phyloP scores from a whole-genome alignment of 37 sponge, comb jelly and placozoan genomes.

The Spongilla lacustris region DNA sequence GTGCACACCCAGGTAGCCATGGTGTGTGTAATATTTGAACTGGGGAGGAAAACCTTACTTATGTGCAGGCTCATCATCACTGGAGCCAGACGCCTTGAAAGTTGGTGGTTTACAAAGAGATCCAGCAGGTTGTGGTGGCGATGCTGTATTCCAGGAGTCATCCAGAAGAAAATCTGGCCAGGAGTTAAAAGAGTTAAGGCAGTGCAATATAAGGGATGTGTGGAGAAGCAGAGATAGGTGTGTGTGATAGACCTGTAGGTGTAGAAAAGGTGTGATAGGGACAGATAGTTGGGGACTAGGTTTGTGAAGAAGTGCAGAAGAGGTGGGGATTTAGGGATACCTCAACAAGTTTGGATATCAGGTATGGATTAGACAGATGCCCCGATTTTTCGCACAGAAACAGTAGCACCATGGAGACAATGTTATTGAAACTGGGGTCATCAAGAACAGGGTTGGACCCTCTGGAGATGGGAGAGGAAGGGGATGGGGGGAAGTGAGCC shows the following conservation, averaged over 20 bases:
- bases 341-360: constrained; percentile 88
- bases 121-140: constrained; percentile 43
- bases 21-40: no score
- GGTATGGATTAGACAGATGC: constrained; percentile 87
- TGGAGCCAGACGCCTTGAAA: constrained; percentile 43
- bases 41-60: constrained; percentile 20
- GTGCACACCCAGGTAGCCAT: background rate
- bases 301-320: background rate
- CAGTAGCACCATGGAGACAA: constrained; percentile 60
- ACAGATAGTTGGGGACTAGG: background rate
- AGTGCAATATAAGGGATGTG: background rate
- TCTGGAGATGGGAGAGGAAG: constrained; percentile 12
- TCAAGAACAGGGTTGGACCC: constrained; percentile 38
- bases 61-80: constrained; percentile 78
- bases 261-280: background rate
- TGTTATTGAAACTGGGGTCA: constrained; percentile 47
- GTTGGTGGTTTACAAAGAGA: constrained; percentile 39
- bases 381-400: constrained; percentile 49
- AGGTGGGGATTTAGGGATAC: constrained; percentile 29
- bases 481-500: no score
- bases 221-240: background rate
- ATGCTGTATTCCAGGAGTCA: constrained; percentile 61
- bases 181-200: background rate
- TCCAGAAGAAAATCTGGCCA: constrained; percentile 58
- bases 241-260: background rate